Conservation (phyloP, 2,888 invertebrate species). For the Nezara viridula region DNA sequence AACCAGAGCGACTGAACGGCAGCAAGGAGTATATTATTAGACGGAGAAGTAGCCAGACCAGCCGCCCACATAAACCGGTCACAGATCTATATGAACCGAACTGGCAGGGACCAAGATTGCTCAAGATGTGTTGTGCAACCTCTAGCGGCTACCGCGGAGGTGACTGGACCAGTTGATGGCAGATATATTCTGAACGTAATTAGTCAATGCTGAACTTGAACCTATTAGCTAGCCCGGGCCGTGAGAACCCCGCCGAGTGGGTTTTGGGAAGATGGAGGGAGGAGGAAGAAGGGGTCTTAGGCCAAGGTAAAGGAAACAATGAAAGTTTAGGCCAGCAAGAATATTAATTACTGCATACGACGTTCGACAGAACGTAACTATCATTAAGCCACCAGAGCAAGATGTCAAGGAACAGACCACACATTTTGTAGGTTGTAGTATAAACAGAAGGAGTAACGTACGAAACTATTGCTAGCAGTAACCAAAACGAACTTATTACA, state of each 20-base stretch:
- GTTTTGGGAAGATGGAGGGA: not conserved
- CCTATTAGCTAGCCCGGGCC: not conserved
- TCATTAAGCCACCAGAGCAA: too few relatives aligned
- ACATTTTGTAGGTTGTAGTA: too few relatives aligned
- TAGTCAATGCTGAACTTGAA: not conserved
- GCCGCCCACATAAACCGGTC: conserved; percentile 27
- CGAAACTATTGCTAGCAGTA: too few relatives aligned
- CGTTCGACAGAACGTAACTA: too few relatives aligned
- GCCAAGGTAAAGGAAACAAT: not conserved
- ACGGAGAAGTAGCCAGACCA: not conserved
- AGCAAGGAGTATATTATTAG: conserved; percentile 9
- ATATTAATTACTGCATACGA: too few relatives aligned
- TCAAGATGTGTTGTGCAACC: not conserved
- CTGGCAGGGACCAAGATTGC: not conserved
- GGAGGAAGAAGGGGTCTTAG: not conserved
- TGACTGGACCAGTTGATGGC: not conserved
- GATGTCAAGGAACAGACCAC: too few relatives aligned
- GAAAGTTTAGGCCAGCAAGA: not conserved
- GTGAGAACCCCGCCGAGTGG: not conserved
- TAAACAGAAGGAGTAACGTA: too few relatives aligned
- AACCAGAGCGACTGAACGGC: not conserved
- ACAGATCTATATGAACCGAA: not conserved
- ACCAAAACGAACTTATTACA: too few relatives aligned
- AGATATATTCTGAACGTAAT: not conserved
- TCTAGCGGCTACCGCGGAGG: not conserved